These are phyloP conservation scores for Acrobasis consociella DNA, from an alignment of 2,888 invertebrate genomes.

Conservation along the genomic window DNA sequence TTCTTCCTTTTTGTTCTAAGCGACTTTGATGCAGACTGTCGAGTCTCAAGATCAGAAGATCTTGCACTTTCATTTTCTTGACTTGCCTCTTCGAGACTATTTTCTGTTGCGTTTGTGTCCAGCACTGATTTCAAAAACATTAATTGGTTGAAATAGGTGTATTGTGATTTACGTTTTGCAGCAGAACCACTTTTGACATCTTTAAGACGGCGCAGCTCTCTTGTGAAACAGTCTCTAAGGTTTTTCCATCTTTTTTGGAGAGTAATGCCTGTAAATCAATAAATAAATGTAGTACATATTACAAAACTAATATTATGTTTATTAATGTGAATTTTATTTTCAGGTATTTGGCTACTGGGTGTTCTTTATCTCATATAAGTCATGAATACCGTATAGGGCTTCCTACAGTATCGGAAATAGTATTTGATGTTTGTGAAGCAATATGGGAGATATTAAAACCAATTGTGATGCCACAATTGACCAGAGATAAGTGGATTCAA, in stretches of 20 bases:
- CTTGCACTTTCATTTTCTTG: too few species aligned
- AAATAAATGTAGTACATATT: too few species aligned
- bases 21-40: too few species aligned
- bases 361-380: constrained; percentile 36
- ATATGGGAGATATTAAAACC: constrained; percentile 39
- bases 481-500: constrained; percentile 37
- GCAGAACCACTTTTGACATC: too few species aligned
- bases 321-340: constrained; percentile 31
- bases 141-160: too few species aligned
- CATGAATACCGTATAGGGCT: too few species aligned
- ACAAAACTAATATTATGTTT: background rate
- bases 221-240: constrained; percentile 39
- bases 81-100: too few species aligned
- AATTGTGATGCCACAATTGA: constrained; percentile 30
- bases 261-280: constrained; percentile 33
- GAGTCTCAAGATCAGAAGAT: too few species aligned
- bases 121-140: too few species aligned
- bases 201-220: constrained; percentile 28
- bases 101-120: too few species aligned
- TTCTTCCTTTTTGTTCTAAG: too few species aligned
- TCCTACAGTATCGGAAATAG: constrained; percentile 34
- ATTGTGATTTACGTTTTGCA: too few species aligned
- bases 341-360: constrained; percentile 40
- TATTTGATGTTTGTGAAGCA: constrained; percentile 22
- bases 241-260: constrained; percentile 41